These are phyloP conservation scores for Nephotettix cincticeps DNA, from an alignment of 1,140 invertebrate species.

Conservation along the genomic window DNA sequence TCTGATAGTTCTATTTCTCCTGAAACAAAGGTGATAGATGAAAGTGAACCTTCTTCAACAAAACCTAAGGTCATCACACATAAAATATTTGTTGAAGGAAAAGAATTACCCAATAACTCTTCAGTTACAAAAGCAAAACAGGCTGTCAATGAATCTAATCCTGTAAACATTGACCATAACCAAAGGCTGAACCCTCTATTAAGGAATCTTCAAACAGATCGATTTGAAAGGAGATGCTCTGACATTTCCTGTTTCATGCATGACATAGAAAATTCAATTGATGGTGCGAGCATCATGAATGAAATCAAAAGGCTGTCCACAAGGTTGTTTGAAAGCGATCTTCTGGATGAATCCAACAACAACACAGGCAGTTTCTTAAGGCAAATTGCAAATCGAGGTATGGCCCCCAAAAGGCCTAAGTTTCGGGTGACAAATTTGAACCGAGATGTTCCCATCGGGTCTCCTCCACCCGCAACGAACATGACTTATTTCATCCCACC, in stretches of 20 bases:
- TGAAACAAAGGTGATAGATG: neutral
- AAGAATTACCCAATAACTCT: neutral
- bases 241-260: conserved; percentile 66
- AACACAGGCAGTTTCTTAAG: conserved; percentile 42
- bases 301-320: conserved; percentile 78
- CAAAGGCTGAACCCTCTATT: neutral
- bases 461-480: conserved; percentile 36
- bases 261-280: conserved; percentile 50
- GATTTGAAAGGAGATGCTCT: conserved; percentile 68
- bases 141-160: neutral
- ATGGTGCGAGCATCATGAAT: conserved; percentile 67
- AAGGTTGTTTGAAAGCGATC: conserved; percentile 66
- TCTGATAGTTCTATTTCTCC: neutral
- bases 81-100: conserved; percentile 30
- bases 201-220: conserved; percentile 4
- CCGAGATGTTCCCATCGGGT: conserved; percentile 39
- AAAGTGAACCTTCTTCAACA: neutral
- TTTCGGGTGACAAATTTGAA: conserved; percentile 40
- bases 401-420: conserved; percentile 35
- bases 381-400: conserved; percentile 29
- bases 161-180: conserved; percentile 1
- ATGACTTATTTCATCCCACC: conserved; percentile 31
- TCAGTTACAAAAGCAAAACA: neutral
- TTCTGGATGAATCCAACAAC: conserved; percentile 54
- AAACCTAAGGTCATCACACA: conserved; percentile 32